Conservation (phyloP, 53 echinoderm and acorn worm species). For the Holothuria leucospilota region DNA sequence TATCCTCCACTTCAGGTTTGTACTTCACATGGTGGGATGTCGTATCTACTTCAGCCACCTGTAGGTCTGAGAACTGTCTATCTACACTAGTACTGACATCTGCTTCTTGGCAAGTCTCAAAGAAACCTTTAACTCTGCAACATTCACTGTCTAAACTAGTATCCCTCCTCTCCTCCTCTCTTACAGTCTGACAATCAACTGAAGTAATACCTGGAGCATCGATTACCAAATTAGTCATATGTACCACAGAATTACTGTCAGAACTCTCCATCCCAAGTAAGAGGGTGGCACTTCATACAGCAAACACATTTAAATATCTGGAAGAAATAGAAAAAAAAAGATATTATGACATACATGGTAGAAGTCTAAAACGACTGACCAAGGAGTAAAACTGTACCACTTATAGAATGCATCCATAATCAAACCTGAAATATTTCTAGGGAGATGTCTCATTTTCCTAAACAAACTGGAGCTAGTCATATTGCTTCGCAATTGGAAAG, state of each 20-base stretch:
- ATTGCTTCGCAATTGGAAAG: too few species aligned
- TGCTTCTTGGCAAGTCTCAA: background rate
- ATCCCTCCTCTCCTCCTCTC: too few species aligned
- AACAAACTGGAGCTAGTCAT: too few species aligned
- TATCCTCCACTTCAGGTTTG: slow-evolving; percentile 7
- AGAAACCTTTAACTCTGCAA: slow-evolving; percentile 16
- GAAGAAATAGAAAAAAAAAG: background rate
- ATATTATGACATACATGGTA: background rate
- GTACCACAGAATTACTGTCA: background rate
- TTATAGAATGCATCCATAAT: background rate
- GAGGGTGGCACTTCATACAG: background rate
- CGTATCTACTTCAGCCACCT: slow-evolving; percentile 29
- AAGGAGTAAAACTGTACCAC: background rate
- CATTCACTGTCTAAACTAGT: background rate
- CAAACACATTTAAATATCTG: background rate
- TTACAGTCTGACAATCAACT: too few species aligned
- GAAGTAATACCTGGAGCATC: background rate
- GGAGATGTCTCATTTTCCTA: too few species aligned
- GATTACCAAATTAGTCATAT: background rate
- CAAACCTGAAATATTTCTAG: background rate
- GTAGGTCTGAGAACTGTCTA: background rate
- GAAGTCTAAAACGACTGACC: too few species aligned
- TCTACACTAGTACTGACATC: background rate
- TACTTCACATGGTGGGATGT: slow-evolving; percentile 21
- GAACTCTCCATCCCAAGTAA: background rate